Conservation (phyloP, 2,888 invertebrate genomes). For the Mesorhabditis belari region DNA sequence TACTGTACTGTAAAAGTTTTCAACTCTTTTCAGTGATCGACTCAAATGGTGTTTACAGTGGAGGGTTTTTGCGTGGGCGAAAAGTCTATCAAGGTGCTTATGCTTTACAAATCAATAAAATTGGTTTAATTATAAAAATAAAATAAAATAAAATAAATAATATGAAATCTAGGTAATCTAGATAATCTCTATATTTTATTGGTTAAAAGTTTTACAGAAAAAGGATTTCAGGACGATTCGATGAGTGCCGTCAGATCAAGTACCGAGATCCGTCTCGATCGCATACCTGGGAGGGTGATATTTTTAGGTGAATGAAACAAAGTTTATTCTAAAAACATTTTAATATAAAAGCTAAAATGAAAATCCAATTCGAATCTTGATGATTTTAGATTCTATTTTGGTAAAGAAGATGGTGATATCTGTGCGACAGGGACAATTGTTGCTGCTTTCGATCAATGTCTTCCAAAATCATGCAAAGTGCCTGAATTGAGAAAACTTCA, state of each 20-base stretch:
- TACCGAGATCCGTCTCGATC: neutral
- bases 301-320: neutral
- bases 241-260: neutral
- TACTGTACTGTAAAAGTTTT: no score
- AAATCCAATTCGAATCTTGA: no score
- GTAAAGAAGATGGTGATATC: neutral
- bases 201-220: neutral
- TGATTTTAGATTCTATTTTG: neutral
- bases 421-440: neutral
- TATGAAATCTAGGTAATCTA: no score
- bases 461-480: neutral
- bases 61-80: neutral
- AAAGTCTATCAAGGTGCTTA: neutral
- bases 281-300: neutral
- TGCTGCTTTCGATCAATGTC: neutral
- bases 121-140: no score
- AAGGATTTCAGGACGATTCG: neutral
- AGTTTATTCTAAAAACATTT: neutral
- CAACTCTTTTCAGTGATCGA: neutral
- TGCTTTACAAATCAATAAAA: no score
- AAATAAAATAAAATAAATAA: no score
- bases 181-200: no score
- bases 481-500: no score
- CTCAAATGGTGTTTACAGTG: neutral
- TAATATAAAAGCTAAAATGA: no score